Percentiles rank a stretch among this genome's conserved stretches.
Evolutionary conservation across 2,888 invertebrate genomes (phyloP).

Genomic region (Dilophus febrilis): DNA sequence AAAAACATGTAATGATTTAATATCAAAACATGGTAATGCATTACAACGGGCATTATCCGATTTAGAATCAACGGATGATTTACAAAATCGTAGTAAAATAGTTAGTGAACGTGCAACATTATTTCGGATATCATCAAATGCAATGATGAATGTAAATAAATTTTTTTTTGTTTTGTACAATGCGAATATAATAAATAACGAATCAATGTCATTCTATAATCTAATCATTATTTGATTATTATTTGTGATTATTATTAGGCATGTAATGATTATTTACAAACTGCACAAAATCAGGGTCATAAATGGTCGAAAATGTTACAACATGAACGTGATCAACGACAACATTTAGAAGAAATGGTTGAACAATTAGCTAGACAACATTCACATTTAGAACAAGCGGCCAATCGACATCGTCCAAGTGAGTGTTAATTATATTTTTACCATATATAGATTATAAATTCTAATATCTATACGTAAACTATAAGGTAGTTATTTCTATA

Average conservation of each 20-base stretch:
- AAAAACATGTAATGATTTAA: constrained; percentile 79
- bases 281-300: constrained; percentile 77
- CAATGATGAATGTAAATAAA: constrained; percentile 83
- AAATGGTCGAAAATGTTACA: constrained; percentile 87
- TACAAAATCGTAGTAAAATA: constrained; percentile 64
- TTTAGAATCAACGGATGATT: constrained; percentile 51
- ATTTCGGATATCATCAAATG: constrained; percentile 90
- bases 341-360: constrained; percentile 86
- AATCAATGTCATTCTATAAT: constrained; percentile 2
- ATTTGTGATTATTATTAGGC: constrained; percentile 50
- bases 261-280: constrained; percentile 78
- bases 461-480: no score
- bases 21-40: constrained; percentile 72
- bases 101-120: constrained; percentile 85
- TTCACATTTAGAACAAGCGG: constrained; percentile 86
- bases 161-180: no score
- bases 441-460: no score
- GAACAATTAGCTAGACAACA: constrained; percentile 96
- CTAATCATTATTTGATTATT: constrained; percentile 2
- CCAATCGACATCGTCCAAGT: constrained; percentile 41
- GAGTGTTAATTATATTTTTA: constrained; percentile 14
- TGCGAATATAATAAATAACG: constrained; percentile 2
- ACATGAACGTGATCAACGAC: constrained; percentile 87
- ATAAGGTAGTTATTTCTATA: no score
- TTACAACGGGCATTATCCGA: constrained; percentile 67